Evolutionary conservation across 1,140 invertebrate genomes (phyloP).

Genomic region (Cylas formicarius): DNA sequence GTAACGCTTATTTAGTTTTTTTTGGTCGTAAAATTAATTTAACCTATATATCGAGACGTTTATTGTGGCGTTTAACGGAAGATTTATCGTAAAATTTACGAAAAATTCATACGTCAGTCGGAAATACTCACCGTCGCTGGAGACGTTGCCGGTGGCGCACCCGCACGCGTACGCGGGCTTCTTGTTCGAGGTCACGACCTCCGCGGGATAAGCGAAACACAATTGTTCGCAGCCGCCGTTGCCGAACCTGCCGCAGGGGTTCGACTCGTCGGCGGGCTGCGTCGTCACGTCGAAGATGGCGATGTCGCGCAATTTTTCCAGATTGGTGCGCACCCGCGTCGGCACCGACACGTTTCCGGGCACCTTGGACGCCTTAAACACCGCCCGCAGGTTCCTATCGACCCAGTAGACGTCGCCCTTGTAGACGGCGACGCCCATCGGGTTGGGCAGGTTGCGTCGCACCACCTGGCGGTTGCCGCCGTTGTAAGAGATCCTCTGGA

Average conservation of each 20-base stretch:
- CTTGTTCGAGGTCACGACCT: conserved; percentile 33
- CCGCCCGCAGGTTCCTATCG: conserved; percentile 82
- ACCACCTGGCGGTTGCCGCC: conserved; percentile 77
- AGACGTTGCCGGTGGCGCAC: conserved; percentile 79
- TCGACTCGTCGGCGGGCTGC: conserved; percentile 72
- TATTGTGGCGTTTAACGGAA: conserved; percentile 31
- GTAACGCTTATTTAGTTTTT: no score
- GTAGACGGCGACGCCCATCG: conserved; percentile 87
- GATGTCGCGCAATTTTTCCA: conserved; percentile 79
- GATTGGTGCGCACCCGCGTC: conserved; percentile 67
- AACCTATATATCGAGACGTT: no score
- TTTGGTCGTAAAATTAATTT: no score
- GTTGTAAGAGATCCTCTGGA: conserved; percentile 78
- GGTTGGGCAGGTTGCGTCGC: conserved; percentile 83
- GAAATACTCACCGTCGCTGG: conserved; percentile 44
- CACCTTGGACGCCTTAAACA: conserved; percentile 78
- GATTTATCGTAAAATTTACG: background rate
- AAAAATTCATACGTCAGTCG: no score
- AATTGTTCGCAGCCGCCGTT: conserved; percentile 88
- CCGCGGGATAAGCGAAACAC: conserved; percentile 77
- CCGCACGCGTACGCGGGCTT: conserved; percentile 60
- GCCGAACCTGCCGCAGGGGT: conserved; percentile 66
- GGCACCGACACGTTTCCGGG: conserved; percentile 61
- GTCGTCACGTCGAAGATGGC: conserved; percentile 82
- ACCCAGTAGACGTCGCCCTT: conserved; percentile 89